Evolutionary conservation across 2,797 vertebrate genomes (phyloP).

Genomic region (Gobio occitaniae): DNA sequence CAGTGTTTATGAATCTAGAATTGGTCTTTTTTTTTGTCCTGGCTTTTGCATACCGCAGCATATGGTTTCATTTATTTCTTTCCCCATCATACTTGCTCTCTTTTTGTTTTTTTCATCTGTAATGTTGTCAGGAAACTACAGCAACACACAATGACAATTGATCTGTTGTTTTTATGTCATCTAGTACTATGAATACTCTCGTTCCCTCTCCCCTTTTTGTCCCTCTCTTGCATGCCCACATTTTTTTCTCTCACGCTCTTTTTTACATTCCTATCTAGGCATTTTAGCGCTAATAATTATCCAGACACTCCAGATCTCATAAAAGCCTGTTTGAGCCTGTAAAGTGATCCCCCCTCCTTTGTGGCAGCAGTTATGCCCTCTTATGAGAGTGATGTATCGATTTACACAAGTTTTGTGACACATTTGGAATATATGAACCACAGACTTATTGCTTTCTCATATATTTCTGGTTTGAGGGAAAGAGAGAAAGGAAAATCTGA

Average conservation of each 20-base stretch:
- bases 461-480: conserved; percentile 19
- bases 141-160: conserved; percentile 15
- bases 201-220: not conserved
- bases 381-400: conserved; percentile 36
- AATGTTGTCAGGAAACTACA: conserved; percentile 24
- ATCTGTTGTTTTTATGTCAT: conserved; percentile 35
- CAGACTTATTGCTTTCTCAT: conserved; percentile 30
- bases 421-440: conserved; percentile 19
- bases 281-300: conserved; percentile 60
- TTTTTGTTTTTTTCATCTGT: not conserved
- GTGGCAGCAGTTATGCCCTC: conserved; percentile 21
- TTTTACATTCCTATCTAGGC: conserved; percentile 59
- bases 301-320: conserved; percentile 53
- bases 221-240: conserved; percentile 20
- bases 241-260: conserved; percentile 51
- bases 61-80: not conserved
- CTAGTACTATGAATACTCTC: conserved; percentile 25
- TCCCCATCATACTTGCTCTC: not conserved
- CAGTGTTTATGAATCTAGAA: not conserved
- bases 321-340: conserved; percentile 58
- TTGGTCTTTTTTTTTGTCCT: conserved; percentile 32
- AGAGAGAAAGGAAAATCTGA: not conserved
- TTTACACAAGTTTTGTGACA: conserved; percentile 33
- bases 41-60: conserved; percentile 1
- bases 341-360: conserved; percentile 59